phyloP scores from a whole-genome alignment of 2,888 invertebrate species.

The Trypoxylon attenuatum region DNA sequence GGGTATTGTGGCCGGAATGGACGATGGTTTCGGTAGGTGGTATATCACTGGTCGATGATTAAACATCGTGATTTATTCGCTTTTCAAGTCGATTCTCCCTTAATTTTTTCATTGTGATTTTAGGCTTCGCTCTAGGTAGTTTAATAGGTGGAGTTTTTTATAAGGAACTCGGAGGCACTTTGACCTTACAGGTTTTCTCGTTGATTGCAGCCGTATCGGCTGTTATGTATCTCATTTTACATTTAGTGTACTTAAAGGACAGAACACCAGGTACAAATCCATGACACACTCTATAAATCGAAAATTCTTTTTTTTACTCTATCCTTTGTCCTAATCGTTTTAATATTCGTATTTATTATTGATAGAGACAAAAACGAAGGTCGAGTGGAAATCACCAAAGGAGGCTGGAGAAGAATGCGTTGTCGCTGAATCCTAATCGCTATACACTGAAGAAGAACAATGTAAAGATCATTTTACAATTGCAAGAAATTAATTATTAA shows the following conservation, averaged over 20 bases:
- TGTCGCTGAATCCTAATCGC: constrained; percentile 37
- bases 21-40: constrained; percentile 84
- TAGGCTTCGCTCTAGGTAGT: constrained; percentile 87
- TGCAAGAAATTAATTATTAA: no score
- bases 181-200: constrained; percentile 77
- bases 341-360: constrained; percentile 4
- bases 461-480: no score
- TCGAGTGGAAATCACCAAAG: constrained; percentile 63
- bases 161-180: constrained; percentile 79
- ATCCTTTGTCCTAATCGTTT: no score
- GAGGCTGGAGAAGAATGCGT: constrained; percentile 57
- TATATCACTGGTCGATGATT: neutral
- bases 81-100: neutral
- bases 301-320: no score
- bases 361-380: constrained; percentile 50
- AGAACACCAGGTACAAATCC: constrained; percentile 63
- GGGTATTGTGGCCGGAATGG: constrained; percentile 91
- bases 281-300: no score
- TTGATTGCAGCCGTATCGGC: constrained; percentile 73
- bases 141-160: constrained; percentile 84
- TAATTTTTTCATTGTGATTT: constrained; percentile 20
- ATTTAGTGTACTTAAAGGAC: constrained; percentile 69
- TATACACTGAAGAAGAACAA: no score
- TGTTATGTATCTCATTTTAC: constrained; percentile 73
- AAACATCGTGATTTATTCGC: neutral